Percentiles rank a stretch among this genome's conserved stretches.
Conservation (phyloP, 2,797 vertebrate genomes). For the Phaenicophaeus curvirostris region DNA sequence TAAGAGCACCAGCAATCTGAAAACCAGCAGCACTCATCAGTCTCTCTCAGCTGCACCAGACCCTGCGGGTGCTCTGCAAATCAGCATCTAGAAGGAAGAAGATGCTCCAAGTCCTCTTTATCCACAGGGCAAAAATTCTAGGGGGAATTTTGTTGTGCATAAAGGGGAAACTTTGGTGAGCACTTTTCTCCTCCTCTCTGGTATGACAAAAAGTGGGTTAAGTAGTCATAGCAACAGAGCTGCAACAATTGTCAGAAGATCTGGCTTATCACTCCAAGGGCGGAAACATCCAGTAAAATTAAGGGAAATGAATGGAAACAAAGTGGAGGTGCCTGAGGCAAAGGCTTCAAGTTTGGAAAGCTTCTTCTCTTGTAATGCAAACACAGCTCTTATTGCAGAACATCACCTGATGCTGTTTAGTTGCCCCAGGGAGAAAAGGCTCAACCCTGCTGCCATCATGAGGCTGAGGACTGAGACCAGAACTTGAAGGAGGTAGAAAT, state of each 20-base stretch:
- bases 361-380: neutral
- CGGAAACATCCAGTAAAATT: constrained; percentile 26
- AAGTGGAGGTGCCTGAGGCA: constrained; percentile 25
- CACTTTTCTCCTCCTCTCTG: neutral
- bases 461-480: neutral
- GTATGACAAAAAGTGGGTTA: neutral
- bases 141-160: neutral
- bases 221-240: constrained; percentile 38
- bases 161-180: neutral
- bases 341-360: neutral
- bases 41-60: neutral
- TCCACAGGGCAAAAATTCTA: neutral
- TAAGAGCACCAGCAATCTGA: neutral
- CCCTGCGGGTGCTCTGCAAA: neutral
- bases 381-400: neutral
- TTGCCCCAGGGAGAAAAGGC: neutral
- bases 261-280: neutral
- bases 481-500: neutral
- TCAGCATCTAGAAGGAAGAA: neutral
- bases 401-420: neutral
- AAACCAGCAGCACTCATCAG: neutral
- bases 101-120: neutral
- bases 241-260: constrained; percentile 10
- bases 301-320: constrained; percentile 38
- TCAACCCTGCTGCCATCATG: neutral